Evolutionary conservation across 2,113 vertebrate species (phyloP).

Genomic region (Bagarius yarrelli): DNA sequence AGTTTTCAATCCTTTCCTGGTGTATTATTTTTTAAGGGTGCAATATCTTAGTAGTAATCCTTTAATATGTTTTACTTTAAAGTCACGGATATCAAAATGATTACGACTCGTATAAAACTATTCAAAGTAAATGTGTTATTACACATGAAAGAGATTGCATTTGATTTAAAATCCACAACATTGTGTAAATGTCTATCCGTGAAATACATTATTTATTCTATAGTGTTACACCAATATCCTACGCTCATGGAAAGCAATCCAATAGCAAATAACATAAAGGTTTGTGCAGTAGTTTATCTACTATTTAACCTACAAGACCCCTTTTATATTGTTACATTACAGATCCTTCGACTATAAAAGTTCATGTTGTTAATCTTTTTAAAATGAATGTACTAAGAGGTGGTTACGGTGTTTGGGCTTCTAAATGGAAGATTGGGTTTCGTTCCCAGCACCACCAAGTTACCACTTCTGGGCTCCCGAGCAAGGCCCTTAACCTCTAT

Average conservation of each 20-base stretch:
- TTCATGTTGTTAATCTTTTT: neutral
- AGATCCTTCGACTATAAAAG: neutral
- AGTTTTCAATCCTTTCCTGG: slow-evolving; percentile 54
- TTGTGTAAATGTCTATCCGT: neutral
- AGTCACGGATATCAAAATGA: too few species aligned
- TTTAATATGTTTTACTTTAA: too few species aligned
- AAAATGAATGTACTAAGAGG: neutral
- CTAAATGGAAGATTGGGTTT: neutral
- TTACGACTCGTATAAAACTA: too few species aligned
- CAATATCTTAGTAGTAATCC: too few species aligned
- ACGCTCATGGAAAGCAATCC: neutral
- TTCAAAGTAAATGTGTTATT: too few species aligned
- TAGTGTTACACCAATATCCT: neutral
- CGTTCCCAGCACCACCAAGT: too few species aligned
- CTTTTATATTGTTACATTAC: neutral
- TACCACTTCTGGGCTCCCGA: too few species aligned
- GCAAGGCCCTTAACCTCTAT: too few species aligned
- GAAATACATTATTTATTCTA: neutral
- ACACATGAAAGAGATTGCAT: too few species aligned
- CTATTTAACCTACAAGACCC: neutral
- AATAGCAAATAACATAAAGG: neutral
- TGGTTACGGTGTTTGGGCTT: neutral
- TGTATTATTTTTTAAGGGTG: slow-evolving; percentile 15
- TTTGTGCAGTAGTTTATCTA: neutral
- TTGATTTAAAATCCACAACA: neutral